These are phyloP conservation scores for Prolemur simus DNA, from an alignment of 2,113 vertebrate genomes.

Conservation along the genomic window DNA sequence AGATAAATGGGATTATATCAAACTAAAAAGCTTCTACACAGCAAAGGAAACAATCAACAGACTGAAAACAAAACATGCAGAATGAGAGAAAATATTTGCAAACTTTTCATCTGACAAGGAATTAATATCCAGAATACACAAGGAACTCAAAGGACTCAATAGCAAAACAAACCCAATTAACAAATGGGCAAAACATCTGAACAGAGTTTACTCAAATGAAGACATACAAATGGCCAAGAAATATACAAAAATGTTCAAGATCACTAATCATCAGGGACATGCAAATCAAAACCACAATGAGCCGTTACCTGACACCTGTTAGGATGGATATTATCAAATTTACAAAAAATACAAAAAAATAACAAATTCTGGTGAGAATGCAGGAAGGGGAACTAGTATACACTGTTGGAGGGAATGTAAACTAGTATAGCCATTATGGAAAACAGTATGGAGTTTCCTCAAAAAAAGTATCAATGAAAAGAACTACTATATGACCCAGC, in stretches of 20 bases:
- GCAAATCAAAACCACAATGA: neutral
- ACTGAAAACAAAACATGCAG: neutral
- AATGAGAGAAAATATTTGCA: neutral
- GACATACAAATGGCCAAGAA: neutral
- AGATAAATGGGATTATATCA: neutral
- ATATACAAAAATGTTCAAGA: neutral
- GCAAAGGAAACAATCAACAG: neutral
- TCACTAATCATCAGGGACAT: neutral
- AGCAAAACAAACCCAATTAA: neutral
- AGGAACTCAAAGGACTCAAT: neutral
- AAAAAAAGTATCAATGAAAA: neutral
- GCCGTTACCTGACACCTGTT: neutral
- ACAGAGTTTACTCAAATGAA: neutral
- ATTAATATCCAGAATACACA: neutral
- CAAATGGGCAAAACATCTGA: neutral
- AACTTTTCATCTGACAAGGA: neutral
- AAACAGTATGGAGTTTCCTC: neutral
- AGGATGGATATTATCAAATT: neutral
- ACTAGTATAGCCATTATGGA: neutral
- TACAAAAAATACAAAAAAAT: neutral
- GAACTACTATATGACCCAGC: neutral
- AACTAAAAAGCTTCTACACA: neutral
- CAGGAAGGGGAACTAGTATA: neutral
- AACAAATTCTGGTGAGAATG: neutral
- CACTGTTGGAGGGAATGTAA: neutral